Percentiles rank a stretch among this genome's conserved stretches.
These are phyloP conservation scores for Oplegnathus fasciatus DNA, from an alignment of 2,113 vertebrate genomes.

Conservation along the genomic window DNA sequence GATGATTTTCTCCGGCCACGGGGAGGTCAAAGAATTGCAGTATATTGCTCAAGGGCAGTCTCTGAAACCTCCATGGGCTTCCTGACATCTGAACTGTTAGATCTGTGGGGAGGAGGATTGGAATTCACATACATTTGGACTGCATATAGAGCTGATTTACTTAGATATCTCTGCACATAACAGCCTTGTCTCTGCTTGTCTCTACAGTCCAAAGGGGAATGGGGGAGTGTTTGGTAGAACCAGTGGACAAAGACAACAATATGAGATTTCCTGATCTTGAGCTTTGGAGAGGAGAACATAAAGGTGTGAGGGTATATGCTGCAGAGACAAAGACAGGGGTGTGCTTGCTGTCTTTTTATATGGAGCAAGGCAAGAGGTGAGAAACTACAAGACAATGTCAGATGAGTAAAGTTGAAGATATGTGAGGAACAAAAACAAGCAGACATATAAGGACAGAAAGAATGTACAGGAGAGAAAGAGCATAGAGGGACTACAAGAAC, in stretches of 20 bases:
- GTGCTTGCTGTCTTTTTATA: slow-evolving; percentile 8
- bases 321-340: not conserved
- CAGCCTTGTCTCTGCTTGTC: too few species aligned
- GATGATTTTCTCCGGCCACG: not conserved
- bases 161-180: too few species aligned
- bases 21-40: not conserved
- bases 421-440: not conserved
- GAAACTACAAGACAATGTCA: not conserved
- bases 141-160: not conserved
- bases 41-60: not conserved
- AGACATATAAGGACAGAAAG: not conserved
- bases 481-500: not conserved
- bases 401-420: slow-evolving; percentile 2
- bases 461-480: not conserved
- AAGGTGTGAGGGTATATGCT: not conserved
- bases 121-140: not conserved
- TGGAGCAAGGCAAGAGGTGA: not conserved
- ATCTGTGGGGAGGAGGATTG: not conserved
- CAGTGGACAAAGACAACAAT: not conserved
- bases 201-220: not conserved
- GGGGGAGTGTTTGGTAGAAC: not conserved
- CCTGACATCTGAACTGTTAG: not conserved
- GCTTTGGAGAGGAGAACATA: not conserved
- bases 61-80: not conserved
- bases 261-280: slow-evolving; percentile 1